phyloP scores from a whole-genome alignment of 2,888 invertebrate genomes.

The Thereva nobilitata region DNA sequence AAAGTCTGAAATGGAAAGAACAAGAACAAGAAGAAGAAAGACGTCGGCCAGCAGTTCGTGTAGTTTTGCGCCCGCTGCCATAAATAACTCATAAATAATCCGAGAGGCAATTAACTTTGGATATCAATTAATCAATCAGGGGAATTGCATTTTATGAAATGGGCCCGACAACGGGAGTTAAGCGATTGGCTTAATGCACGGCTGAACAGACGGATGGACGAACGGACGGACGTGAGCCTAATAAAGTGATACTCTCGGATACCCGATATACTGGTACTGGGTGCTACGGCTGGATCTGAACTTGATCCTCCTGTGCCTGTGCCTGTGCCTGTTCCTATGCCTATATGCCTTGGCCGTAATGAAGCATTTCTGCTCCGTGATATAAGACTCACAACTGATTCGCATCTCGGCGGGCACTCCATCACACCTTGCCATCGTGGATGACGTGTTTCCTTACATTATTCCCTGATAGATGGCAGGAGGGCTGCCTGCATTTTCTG shows the following conservation, averaged over 20 bases:
- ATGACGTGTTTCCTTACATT: slow-evolving; percentile 18
- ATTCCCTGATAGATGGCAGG: slow-evolving; percentile 23
- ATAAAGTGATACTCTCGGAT: neutral
- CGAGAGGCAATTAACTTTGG: slow-evolving; percentile 52
- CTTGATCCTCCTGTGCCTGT: neutral
- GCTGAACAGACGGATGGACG: slow-evolving; percentile 12
- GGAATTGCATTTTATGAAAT: slow-evolving; percentile 40
- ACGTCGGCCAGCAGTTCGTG: slow-evolving; percentile 18
- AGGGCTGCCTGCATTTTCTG: neutral
- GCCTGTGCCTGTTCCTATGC: no score
- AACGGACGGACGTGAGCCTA: slow-evolving; percentile 20
- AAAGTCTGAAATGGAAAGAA: no score
- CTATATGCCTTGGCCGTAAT: neutral
- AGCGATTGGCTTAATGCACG: slow-evolving; percentile 28
- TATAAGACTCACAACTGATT: slow-evolving; percentile 24
- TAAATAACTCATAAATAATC: slow-evolving; percentile 48
- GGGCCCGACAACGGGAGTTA: slow-evolving; percentile 28
- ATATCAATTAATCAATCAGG: slow-evolving; percentile 53
- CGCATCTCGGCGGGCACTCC: slow-evolving; percentile 28
- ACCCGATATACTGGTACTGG: slow-evolving; percentile 1
- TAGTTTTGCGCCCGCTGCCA: slow-evolving; percentile 32
- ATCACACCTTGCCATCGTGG: slow-evolving; percentile 17
- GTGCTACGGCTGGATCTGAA: no score
- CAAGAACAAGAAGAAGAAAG: no score
- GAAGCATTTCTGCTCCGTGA: slow-evolving; percentile 11